These are phyloP conservation scores for Myodes glareolus DNA, from an alignment of 2,113 vertebrate species.

Conservation along the genomic window DNA sequence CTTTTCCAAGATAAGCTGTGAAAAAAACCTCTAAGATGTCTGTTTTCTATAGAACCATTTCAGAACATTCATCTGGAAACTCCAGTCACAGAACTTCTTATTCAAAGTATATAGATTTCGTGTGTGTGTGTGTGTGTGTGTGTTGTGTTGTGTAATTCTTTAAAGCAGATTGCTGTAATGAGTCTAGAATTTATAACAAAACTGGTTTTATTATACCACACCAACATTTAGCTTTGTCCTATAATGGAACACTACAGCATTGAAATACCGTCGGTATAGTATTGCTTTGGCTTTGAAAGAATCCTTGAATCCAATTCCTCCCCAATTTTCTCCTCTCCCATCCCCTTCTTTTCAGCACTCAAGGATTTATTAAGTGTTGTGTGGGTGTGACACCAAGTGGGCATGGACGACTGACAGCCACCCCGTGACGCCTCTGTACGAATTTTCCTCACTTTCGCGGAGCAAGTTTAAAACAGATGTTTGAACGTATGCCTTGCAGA, in stretches of 20 bases:
- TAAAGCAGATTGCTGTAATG: slow-evolving; percentile 44
- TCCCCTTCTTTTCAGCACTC: background rate
- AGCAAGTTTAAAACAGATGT: slow-evolving; percentile 52
- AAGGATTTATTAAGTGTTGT: background rate
- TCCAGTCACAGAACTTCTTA: background rate
- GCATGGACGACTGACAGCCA: background rate
- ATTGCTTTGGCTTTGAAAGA: slow-evolving; percentile 26
- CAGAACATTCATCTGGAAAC: slow-evolving; percentile 48
- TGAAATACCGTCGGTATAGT: background rate
- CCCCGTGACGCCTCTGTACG: background rate
- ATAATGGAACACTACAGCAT: background rate
- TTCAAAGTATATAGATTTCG: slow-evolving; percentile 19
- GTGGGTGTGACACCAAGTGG: background rate
- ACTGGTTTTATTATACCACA: background rate
- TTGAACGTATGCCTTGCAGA: slow-evolving; percentile 35
- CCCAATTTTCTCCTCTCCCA: background rate
- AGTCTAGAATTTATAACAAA: slow-evolving; percentile 52
- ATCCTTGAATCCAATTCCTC: background rate
- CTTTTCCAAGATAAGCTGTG: slow-evolving; percentile 35
- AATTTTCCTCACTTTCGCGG: background rate
- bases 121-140: background rate
- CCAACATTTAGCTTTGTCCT: slow-evolving; percentile 1
- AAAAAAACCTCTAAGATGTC: slow-evolving; percentile 51
- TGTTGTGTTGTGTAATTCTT: slow-evolving; percentile 22
- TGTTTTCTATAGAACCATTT: slow-evolving; percentile 8